phyloP scores from a whole-genome alignment of 2,113 vertebrate species.

The Opisthocomus hoazin region DNA sequence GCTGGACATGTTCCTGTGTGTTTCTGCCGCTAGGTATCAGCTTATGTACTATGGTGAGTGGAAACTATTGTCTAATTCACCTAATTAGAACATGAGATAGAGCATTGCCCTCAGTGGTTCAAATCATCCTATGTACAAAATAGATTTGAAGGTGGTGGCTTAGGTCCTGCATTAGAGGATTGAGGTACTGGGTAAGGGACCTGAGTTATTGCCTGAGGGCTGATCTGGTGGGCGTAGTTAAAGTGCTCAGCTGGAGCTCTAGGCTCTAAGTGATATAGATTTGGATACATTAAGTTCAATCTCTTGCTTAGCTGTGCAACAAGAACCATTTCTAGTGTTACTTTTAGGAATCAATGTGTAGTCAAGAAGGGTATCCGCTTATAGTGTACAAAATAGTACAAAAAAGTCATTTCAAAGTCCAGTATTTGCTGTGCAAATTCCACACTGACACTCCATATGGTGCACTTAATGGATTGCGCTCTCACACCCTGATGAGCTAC shows the following conservation, averaged over 20 bases:
- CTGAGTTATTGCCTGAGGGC: background rate
- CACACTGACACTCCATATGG: background rate
- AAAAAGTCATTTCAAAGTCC: background rate
- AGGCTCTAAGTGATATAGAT: background rate
- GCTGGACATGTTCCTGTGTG: fast-evolving
- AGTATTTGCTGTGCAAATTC: background rate
- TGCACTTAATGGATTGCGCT: background rate
- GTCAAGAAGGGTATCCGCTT: background rate
- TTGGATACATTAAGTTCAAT: background rate
- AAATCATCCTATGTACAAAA: background rate
- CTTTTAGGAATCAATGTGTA: background rate
- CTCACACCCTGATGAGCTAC: background rate
- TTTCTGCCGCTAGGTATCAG: background rate
- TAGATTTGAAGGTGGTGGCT: background rate
- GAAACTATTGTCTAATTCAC: background rate
- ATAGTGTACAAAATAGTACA: background rate
- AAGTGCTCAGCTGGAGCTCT: background rate
- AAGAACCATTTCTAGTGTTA: background rate
- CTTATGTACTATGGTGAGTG: background rate
- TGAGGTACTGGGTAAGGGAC: background rate
- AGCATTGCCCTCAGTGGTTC: background rate
- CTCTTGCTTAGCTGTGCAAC: background rate
- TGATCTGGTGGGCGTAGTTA: background rate
- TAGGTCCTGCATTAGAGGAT: background rate
- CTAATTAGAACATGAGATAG: background rate